A percentile compares a stretch with the other conserved stretches of the same genome.
These are phyloP conservation scores for Euphonia xanthogaster DNA, from an alignment of 2,797 vertebrate genomes.

Conservation along the genomic window DNA sequence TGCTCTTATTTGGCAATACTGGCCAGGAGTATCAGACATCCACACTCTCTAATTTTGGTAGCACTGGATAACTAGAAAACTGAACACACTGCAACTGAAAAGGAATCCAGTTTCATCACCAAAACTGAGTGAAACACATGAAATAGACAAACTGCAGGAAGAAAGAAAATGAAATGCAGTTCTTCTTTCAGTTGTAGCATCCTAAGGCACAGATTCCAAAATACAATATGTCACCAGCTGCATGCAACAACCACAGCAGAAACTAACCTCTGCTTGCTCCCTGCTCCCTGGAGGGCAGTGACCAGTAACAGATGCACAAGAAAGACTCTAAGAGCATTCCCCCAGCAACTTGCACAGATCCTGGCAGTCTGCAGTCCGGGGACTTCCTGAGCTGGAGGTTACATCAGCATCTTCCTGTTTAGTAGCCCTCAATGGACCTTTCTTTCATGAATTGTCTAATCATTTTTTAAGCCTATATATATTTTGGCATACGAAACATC, in stretches of 20 bases:
- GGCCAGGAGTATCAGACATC: background rate
- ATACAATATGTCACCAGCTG: constrained; percentile 13
- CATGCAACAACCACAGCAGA: background rate
- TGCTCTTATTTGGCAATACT: background rate
- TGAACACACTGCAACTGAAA: background rate
- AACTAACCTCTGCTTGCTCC: background rate
- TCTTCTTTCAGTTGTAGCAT: constrained; percentile 29
- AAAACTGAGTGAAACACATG: background rate
- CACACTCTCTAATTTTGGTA: background rate
- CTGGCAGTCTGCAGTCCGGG: constrained; percentile 26
- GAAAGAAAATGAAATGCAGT: background rate
- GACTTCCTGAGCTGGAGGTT: constrained; percentile 58
- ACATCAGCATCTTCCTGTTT: constrained; percentile 69
- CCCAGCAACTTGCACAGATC: constrained; percentile 1
- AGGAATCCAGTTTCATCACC: background rate
- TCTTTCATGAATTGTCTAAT: constrained; percentile 62
- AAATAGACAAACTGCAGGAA: background rate
- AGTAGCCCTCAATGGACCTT: constrained; percentile 45
- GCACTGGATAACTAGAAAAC: background rate
- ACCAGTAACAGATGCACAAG: constrained; percentile 40
- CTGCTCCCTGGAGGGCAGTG: constrained; percentile 7
- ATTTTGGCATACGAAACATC: constrained; percentile 53
- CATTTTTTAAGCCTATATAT: constrained; percentile 52
- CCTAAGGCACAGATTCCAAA: constrained; percentile 1
- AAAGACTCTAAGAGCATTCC: background rate